Conservation (phyloP, 2,888 invertebrate species). For the Acleris literana region DNA sequence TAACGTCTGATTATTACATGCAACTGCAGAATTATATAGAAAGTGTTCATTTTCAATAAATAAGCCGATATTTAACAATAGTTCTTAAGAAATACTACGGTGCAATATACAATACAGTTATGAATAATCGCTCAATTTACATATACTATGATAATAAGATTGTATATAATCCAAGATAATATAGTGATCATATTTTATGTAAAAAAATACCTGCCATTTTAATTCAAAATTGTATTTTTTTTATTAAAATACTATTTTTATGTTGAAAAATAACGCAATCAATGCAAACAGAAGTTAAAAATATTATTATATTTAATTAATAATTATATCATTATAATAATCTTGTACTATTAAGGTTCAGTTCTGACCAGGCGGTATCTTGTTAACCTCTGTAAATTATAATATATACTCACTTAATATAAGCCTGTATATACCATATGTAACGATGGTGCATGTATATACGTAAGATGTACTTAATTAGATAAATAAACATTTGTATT, state of each 20-base stretch:
- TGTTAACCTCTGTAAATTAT: slow-evolving; percentile 17
- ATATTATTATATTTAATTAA: no score
- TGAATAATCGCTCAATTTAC: slow-evolving; percentile 39
- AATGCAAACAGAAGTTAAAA: no score
- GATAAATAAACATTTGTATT: slow-evolving; percentile 63
- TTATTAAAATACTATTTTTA: not conserved
- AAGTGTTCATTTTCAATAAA: slow-evolving; percentile 6
- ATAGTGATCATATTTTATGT: slow-evolving; percentile 4
- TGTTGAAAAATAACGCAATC: no score
- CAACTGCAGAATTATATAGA: no score
- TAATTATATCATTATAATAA: not conserved
- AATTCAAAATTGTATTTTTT: not conserved
- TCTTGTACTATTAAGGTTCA: not conserved
- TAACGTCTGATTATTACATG: no score
- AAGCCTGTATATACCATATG: slow-evolving; percentile 32
- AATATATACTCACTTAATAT: slow-evolving; percentile 37
- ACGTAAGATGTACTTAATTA: slow-evolving; percentile 55
- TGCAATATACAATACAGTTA: slow-evolving; percentile 48
- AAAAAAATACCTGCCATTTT: slow-evolving; percentile 16
- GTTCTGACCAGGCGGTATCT: slow-evolving; percentile 1
- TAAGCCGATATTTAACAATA: not conserved
- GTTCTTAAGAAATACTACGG: slow-evolving; percentile 41
- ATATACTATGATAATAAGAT: slow-evolving; percentile 15
- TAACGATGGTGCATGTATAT: slow-evolving; percentile 58
- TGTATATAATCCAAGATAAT: slow-evolving; percentile 9